Conservation (phyloP, 2,888 invertebrate genomes). For the Polietes domitor region DNA sequence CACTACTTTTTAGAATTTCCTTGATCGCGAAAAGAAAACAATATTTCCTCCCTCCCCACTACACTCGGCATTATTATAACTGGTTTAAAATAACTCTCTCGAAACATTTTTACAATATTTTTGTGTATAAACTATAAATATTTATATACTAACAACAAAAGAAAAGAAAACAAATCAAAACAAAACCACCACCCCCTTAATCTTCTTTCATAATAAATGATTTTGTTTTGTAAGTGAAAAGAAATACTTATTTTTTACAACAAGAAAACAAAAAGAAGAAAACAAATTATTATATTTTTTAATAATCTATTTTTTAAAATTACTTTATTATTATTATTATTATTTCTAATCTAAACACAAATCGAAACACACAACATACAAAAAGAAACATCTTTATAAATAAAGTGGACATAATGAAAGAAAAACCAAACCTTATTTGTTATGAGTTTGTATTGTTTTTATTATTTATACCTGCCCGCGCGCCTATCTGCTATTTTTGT, state of each 20-base stretch:
- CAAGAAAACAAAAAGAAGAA: background rate
- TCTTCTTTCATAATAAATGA: background rate
- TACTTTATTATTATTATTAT: slow-evolving; percentile 3
- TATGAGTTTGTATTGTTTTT: slow-evolving; percentile 62
- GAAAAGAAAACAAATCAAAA: background rate
- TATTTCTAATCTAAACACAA: background rate
- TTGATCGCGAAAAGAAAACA: background rate
- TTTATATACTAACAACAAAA: background rate
- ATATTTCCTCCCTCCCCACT: too few species aligned
- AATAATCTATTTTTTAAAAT: background rate
- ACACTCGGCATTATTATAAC: too few species aligned
- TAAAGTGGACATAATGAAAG: slow-evolving; percentile 56
- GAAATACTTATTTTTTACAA: slow-evolving; percentile 14
- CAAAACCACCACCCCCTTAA: background rate
- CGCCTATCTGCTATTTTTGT: background rate
- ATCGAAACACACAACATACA: background rate
- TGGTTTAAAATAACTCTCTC: background rate
- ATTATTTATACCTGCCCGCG: background rate
- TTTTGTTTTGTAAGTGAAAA: slow-evolving; percentile 14
- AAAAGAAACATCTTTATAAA: slow-evolving; percentile 45
- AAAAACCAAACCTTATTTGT: slow-evolving; percentile 66
- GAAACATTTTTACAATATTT: slow-evolving; percentile 10
- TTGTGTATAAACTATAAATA: slow-evolving; percentile 9
- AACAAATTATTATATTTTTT: background rate
- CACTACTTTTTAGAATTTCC: slow-evolving; percentile 46